Conservation (phyloP, 1,140 invertebrate species). For the Pectinophora gossypiella region DNA sequence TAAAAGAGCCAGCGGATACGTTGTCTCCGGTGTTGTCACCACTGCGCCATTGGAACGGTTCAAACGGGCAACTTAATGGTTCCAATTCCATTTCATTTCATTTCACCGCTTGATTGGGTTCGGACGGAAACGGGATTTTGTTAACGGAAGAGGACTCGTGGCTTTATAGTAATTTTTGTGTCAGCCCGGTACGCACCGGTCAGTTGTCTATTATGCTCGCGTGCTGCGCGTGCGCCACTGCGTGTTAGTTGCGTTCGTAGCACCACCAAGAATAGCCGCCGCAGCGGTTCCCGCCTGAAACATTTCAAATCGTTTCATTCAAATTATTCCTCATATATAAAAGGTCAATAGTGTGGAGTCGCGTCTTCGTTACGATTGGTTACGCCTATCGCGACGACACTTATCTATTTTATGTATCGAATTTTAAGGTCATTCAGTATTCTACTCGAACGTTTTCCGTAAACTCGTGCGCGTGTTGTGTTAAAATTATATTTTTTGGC, state of each 20-base stretch:
- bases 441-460: slow-evolving; percentile 15
- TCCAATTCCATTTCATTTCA: slow-evolving; percentile 38
- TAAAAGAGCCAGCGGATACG: slow-evolving; percentile 57
- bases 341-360: slow-evolving; percentile 26
- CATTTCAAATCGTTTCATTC: slow-evolving; percentile 7
- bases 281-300: slow-evolving; percentile 28
- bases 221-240: slow-evolving; percentile 54
- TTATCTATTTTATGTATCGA: slow-evolving; percentile 23
- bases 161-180: slow-evolving; percentile 48
- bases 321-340: slow-evolving; percentile 21
- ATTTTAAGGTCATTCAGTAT: slow-evolving; percentile 26
- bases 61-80: slow-evolving; percentile 34
- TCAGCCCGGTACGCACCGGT: slow-evolving; percentile 27
- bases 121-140: slow-evolving; percentile 44
- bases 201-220: slow-evolving; percentile 39
- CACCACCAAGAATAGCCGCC: slow-evolving; percentile 64
- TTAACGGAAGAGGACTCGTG: slow-evolving; percentile 45
- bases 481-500: slow-evolving; percentile 18
- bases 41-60: slow-evolving; percentile 31
- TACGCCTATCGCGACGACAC: slow-evolving; percentile 17
- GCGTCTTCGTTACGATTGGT: slow-evolving; percentile 20
- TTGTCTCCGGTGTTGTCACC: slow-evolving; percentile 65
- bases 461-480: slow-evolving; percentile 27
- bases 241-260: slow-evolving; percentile 57
- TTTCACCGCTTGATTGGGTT: slow-evolving; percentile 46